Base-by-base conservation (phyloP, 2,113 vertebrate genomes). In the Alosa alosa region DNA sequence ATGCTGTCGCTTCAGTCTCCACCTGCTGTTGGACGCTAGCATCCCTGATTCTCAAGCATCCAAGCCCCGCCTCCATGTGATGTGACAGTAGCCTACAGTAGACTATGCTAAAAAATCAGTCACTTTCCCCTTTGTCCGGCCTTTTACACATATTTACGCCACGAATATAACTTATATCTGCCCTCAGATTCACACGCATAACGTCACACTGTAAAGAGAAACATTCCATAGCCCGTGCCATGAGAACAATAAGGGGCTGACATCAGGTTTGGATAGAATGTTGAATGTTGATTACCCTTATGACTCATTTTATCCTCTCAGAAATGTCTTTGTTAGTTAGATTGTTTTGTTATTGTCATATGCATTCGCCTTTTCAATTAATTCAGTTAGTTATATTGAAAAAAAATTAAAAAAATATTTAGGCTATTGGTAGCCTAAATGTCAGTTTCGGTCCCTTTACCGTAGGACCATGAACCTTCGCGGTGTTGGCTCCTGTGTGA, bases 21-120 rank as follows among this genome's bases (percentile, higher is more conserved):
- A 93, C 92, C 94, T 94, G 94, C 94, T 90, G 8, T 78, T 88
- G 90, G 87, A 85, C 91, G 72, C 72, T 83, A 55, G 83, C 86
- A 91, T 93, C 92, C 86, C 82, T 89, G 88, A 86, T 17, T 36
- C 88, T 82, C 89, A 44, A 68, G 87, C 90, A 85, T 90, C 88
- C 22, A 87, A 86, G 91, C 93, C 90, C 94, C 94, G 91, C 93
- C 94, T 85, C 87, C 88, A 85, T 82, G 85, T 4, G 31, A 78
- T 82, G 85, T 4, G 31, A 78, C 72, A 78, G 72, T 78, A 57
- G 49, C 49, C 49, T 44, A 86, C 75, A 82, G 88, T 87, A 86
- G 52, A 75, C 46, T 47, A 72, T 52, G 88, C 85, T 90, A 86
- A 90, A 91, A 90, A 87, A 92, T 64, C 15, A n/a, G 45, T 82